Percentiles rank a stretch among this genome's conserved stretches.
These are phyloP conservation scores for Phortica variegata DNA, from an alignment of 1,140 invertebrate species.

Conservation along the genomic window DNA sequence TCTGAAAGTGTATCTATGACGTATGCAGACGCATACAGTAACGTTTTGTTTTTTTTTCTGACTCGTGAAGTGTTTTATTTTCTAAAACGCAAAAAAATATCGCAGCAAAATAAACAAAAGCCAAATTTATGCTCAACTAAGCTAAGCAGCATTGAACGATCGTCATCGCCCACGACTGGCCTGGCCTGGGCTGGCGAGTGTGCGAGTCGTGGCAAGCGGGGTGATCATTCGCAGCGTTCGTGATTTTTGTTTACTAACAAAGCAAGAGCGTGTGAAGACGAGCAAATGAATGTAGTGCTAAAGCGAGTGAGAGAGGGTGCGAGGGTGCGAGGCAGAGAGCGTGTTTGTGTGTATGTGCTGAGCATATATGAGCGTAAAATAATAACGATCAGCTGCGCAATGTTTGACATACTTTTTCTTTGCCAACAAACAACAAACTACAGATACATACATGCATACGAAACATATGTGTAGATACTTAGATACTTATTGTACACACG, in stretches of 20 bases:
- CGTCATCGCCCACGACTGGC: too few species aligned
- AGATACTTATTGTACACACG: too few species aligned
- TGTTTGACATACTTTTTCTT: constrained; percentile 40
- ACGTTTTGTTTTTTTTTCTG: too few species aligned
- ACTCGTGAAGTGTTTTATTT: too few species aligned
- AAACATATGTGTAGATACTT: too few species aligned
- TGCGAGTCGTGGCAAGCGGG: background rate
- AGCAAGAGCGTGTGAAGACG: constrained; percentile 1
- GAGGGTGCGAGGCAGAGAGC: too few species aligned
- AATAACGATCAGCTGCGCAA: constrained; percentile 44
- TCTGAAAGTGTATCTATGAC: constrained; percentile 41
- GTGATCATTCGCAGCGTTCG: constrained; percentile 35
- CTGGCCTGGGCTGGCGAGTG: background rate
- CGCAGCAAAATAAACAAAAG: constrained; percentile 10
- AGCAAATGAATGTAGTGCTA: too few species aligned
- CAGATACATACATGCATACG: background rate
- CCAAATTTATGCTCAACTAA: too few species aligned
- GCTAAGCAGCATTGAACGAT: background rate
- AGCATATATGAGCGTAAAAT: background rate
- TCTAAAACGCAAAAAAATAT: constrained; percentile 48
- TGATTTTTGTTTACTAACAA: constrained; percentile 51
- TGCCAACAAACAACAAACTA: constrained; percentile 3
- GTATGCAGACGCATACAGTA: constrained; percentile 36
- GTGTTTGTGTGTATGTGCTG: background rate
- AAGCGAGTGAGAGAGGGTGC: too few species aligned